Percentiles rank a stretch among this genome's conserved stretches.
Evolutionary conservation across 2,888 invertebrate species (phyloP).

Genomic region (Auanema freiburgensis): DNA sequence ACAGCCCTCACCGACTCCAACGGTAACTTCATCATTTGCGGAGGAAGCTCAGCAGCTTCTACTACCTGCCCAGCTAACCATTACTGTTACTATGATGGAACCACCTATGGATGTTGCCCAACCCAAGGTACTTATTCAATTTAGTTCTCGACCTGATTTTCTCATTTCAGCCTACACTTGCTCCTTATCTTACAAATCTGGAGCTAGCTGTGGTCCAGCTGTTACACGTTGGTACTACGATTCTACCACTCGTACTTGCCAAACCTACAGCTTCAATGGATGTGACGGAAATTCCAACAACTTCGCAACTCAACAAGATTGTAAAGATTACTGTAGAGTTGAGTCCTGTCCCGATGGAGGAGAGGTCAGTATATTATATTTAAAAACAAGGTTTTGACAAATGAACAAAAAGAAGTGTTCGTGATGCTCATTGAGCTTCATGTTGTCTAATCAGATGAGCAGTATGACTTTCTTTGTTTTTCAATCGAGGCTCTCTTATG

Average conservation of each 20-base stretch:
- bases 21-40: slow-evolving; percentile 63
- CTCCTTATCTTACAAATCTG: slow-evolving; percentile 60
- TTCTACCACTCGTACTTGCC: slow-evolving; percentile 44
- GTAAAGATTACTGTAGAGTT: slow-evolving; percentile 63
- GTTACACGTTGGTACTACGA: slow-evolving; percentile 64
- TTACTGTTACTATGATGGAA: slow-evolving; percentile 64
- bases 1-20: slow-evolving; percentile 63
- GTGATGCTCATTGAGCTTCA: too few relatives aligned
- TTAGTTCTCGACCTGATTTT: background rate
- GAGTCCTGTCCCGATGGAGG: slow-evolving; percentile 64
- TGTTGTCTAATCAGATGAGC: too few relatives aligned
- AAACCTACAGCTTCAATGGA: slow-evolving; percentile 62
- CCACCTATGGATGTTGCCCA: slow-evolving; percentile 64
- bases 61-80: slow-evolving; percentile 63
- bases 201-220: slow-evolving; percentile 62
- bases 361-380: slow-evolving; percentile 29
- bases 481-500: background rate
- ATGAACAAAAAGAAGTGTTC: background rate
- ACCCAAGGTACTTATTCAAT: slow-evolving; percentile 60
- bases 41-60: slow-evolving; percentile 51
- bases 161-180: slow-evolving; percentile 61
- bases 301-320: slow-evolving; percentile 60
- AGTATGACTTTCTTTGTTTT: too few relatives aligned
- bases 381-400: background rate
- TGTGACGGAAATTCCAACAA: slow-evolving; percentile 65